These are phyloP conservation scores for Boulengeromyrus knoepffleri DNA, from an alignment of 2,113 vertebrate genomes.

Conservation along the genomic window DNA sequence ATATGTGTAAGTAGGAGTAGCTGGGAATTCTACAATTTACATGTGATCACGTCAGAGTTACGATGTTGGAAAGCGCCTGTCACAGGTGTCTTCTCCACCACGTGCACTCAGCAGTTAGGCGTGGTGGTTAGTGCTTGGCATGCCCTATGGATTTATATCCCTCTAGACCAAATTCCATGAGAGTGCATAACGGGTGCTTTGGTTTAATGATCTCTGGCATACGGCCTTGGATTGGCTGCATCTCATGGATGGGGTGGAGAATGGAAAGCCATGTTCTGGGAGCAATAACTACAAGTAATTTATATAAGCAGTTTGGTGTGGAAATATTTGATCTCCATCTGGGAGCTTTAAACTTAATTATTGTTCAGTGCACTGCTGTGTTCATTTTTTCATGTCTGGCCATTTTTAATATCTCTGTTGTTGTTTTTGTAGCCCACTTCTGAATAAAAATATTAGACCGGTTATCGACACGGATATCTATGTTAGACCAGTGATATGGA, in stretches of 20 bases:
- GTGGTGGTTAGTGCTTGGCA: neutral
- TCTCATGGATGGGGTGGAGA: neutral
- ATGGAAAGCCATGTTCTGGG: neutral
- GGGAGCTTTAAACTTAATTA: slow-evolving; percentile 8
- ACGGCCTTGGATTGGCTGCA: neutral
- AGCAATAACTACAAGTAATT: neutral
- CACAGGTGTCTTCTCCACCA: neutral
- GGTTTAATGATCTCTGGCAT: neutral
- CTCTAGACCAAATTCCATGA: neutral
- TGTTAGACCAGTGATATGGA: neutral
- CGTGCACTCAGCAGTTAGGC: neutral
- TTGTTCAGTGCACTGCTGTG: neutral
- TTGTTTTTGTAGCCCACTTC: neutral
- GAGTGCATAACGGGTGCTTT: neutral
- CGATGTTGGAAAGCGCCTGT: neutral
- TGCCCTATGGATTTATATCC: neutral
- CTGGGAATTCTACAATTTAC: neutral
- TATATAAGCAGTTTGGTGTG: neutral
- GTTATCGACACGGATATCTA: too few relatives aligned
- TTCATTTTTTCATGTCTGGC: neutral
- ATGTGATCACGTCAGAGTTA: neutral
- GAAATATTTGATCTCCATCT: neutral
- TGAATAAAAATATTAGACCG: neutral
- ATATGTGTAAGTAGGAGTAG: neutral
- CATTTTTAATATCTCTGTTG: neutral